Evolutionary conservation across 2,797 vertebrate genomes (phyloP), one percentile per base, ranked within the genome.

Genomic region (Sebastes umbrosus): DNA sequence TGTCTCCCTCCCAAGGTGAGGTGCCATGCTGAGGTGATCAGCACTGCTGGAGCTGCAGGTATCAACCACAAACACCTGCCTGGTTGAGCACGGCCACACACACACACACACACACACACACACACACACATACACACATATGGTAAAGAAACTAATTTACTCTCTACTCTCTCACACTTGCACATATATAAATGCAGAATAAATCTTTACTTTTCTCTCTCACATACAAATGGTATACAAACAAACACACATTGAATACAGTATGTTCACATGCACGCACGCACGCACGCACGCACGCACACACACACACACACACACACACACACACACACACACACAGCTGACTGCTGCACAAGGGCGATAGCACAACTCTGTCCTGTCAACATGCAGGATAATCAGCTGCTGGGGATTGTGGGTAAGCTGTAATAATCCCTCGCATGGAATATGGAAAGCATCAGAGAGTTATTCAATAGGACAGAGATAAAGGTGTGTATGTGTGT

Each of bases 381-480:
- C 95, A 96, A 96, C 95, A 96, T 90, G 95, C 95, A 95, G 96
- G 95, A 97, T 96, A 97, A 97, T 97, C 97, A 97, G 93, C 93
- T 93, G 93, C 94, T 90, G 91, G 94, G 93, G 93, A 96, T 96
- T 96, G 96, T 97, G 96, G 96, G 94, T 96, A 97, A 97, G 86
- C 95, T 96, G 94, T 97, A 97, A 96, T 97, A 97, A 96, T 96
- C 96, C 96, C 95, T 97, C 82, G 86, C 91, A 96, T 97, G 95
- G 96, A 97, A 97, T 97, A 98, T 97, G 97, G 96, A 97, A 97
- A 96, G 93, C 95, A 93, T 94, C 96, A 95, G 95, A 96, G 94
- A 96, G 91, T 97, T 97, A 95, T 97, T 97, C 97, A 96, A 96
- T 95, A 95, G 94, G 94, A 95, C 92, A 90, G 86, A 94, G 93